Evolutionary conservation across 1,140 invertebrate genomes (phyloP).

Genomic region (Zaprionus lachaisei): DNA sequence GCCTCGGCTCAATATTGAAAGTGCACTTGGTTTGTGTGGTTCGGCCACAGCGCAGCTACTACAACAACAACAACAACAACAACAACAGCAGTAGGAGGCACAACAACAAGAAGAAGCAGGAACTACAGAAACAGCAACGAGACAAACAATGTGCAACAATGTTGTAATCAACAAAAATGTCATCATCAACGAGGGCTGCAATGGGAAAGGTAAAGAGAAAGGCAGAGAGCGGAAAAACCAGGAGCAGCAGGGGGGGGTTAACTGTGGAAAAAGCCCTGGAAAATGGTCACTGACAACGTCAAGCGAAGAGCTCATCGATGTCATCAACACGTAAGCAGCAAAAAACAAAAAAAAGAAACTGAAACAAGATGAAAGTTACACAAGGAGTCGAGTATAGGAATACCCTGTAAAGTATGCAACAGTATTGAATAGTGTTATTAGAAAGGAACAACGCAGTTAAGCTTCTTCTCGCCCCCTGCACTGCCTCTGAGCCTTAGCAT

Average conservation of each 20-base stretch:
- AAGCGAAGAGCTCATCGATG: constrained; percentile 56
- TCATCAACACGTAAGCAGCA: constrained; percentile 59
- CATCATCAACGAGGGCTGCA: constrained; percentile 52
- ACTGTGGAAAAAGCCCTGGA: constrained; percentile 31
- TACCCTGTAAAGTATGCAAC: constrained; percentile 15
- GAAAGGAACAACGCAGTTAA: not conserved
- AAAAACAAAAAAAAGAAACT: constrained; percentile 16
- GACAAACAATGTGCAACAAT: constrained; percentile 59
- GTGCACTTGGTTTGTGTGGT: constrained; percentile 62
- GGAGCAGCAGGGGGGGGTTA: not conserved
- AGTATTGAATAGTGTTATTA: not conserved
- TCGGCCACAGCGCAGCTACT: constrained; percentile 38
- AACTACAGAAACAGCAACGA: constrained; percentile 30
- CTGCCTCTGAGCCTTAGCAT: not conserved
- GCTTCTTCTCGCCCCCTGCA: not conserved
- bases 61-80: constrained; percentile 26
- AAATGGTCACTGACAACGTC: constrained; percentile 51
- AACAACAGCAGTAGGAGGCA: constrained; percentile 13
- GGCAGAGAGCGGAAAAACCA: not conserved
- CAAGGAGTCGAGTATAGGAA: not conserved
- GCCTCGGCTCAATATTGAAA: constrained; percentile 58
- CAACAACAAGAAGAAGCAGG: constrained; percentile 32
- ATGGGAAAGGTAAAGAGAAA: not conserved
- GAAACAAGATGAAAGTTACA: constrained; percentile 17
- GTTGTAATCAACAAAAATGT: constrained; percentile 66